These are phyloP conservation scores for Phylloscopus trochiloides DNA, from an alignment of 2,113 vertebrate genomes.

Conservation along the genomic window DNA sequence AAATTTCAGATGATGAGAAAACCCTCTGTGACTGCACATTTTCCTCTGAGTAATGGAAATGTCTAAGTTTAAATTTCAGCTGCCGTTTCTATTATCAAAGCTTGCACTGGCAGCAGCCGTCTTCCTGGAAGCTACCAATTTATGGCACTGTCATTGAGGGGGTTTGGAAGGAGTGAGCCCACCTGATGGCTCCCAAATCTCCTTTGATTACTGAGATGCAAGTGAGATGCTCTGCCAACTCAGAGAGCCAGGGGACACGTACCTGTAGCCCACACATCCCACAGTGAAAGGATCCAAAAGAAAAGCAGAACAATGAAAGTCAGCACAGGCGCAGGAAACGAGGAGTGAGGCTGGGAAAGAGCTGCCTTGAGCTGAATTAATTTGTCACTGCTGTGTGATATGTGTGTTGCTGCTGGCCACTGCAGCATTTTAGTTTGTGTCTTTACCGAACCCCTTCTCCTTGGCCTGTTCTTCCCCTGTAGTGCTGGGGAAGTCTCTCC, in stretches of 20 bases:
- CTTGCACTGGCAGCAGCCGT: neutral
- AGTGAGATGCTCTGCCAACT: neutral
- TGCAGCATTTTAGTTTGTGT: neutral
- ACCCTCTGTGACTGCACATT: neutral
- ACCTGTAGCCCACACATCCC: neutral
- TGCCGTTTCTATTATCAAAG: conserved; percentile 40
- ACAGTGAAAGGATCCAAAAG: neutral
- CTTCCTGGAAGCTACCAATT: conserved; percentile 3
- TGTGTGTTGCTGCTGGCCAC: neutral
- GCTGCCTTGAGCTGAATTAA: neutral
- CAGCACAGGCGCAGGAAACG: neutral
- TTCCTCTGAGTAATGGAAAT: conserved; percentile 17
- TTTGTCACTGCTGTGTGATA: neutral
- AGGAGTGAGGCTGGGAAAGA: neutral
- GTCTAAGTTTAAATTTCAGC: conserved; percentile 47
- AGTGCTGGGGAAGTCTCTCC: neutral
- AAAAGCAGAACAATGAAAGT: neutral
- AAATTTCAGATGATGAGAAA: conserved; percentile 38
- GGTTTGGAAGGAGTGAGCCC: neutral
- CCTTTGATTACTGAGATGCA: conserved; percentile 17
- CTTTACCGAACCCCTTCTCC: neutral
- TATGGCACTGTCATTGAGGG: neutral
- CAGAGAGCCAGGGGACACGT: neutral
- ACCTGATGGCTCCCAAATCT: neutral
- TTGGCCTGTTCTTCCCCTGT: neutral